Evolutionary conservation across 1,140 invertebrate genomes (phyloP), one percentile per base, ranked within the genome.

Genomic region (Drosophila tristis): DNA sequence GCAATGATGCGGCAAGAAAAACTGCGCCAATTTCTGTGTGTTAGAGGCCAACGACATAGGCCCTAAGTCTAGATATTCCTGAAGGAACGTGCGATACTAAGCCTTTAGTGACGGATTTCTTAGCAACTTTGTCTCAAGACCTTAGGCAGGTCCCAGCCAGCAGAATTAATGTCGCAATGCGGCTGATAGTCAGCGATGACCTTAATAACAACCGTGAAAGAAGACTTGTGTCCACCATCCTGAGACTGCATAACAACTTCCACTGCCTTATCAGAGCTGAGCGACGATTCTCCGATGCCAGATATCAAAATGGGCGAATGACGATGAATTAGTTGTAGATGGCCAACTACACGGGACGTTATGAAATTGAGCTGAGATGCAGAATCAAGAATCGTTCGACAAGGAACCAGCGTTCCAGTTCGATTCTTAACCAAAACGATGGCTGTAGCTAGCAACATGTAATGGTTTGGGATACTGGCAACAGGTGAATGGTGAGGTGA

Each of bases 1-100:
- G 31, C 63, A 78, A 50, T 68, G 64, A 55, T 74, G 70, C 7
- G 63, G 55, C 26, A 72, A 53, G 53, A 42, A 72, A 59, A 45
- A 53, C 11, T 44, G 56, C 7, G 49, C 44, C n/a, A 15, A 35
- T 11, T 4, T 9, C 43, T 42, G n/a, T n/a, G n/a, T n/a, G 6
- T 43, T 29, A 26, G 9, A 9, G 8, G 35, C 23, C n/a, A 13
- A 44, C 8, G 55, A 68, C 56, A 49, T 44, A 31, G 45, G 56
- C 9, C 49, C 45, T n/a, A 57, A 47, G 5, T 9, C 9, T 6
- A 58, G 9, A 31, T 60, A 71, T 58, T 11, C 55, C 39, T 49
- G 26, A 26, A 29, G 13, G 20, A 48, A 25, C 9, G 42, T n/a
- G 13, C 4, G 5, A 25, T 47, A 59, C 4, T 61, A 16, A 11